A percentile compares a stretch with the other conserved stretches of the same genome.
These are phyloP conservation scores for Menidia menidia DNA, from an alignment of 2,797 vertebrate genomes.

Conservation along the genomic window DNA sequence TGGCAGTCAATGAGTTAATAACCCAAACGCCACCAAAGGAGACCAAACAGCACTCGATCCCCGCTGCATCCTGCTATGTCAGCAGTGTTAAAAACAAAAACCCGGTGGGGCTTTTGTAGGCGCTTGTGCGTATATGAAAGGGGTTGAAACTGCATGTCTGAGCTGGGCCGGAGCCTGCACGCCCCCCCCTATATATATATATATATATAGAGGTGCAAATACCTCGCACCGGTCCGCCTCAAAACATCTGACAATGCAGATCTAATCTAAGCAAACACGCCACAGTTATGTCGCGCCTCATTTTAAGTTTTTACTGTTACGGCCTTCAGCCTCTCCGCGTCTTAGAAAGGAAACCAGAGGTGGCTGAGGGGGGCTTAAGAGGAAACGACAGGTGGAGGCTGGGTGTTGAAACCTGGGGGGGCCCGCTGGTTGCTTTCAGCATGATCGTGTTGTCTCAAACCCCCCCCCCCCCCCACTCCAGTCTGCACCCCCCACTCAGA, in stretches of 20 bases:
- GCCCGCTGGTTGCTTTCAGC: slow-evolving; percentile 66
- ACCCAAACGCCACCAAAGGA: slow-evolving; percentile 74
- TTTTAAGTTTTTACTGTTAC: slow-evolving; percentile 63
- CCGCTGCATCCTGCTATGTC: slow-evolving; percentile 42
- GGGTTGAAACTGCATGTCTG: slow-evolving; percentile 46
- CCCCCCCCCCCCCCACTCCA: slow-evolving; percentile 40
- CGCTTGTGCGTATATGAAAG: slow-evolving; percentile 32
- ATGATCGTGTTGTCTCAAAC: slow-evolving; percentile 67
- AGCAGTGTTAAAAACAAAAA: slow-evolving; percentile 49
- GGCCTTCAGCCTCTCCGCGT: slow-evolving; percentile 44
- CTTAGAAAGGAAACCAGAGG: slow-evolving; percentile 21
- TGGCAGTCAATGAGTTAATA: slow-evolving; percentile 43
- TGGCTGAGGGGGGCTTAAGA: slow-evolving; percentile 42
- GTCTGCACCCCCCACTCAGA: slow-evolving; percentile 46
- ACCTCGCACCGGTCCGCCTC: slow-evolving; percentile 33
- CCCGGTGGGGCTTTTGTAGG: slow-evolving; percentile 50
- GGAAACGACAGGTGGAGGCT: slow-evolving; percentile 67
- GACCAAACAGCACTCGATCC: slow-evolving; percentile 64
- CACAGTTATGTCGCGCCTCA: slow-evolving; percentile 69
- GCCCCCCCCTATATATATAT: not conserved
- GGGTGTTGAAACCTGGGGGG: slow-evolving; percentile 65
- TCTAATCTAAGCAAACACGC: slow-evolving; percentile 76
- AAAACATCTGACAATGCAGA: slow-evolving; percentile 76
- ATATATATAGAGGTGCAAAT: slow-evolving; percentile 69
- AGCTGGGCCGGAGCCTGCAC: slow-evolving; percentile 35